Base-by-base conservation (phyloP, 2,797 vertebrate species). In the Pterois miles region DNA sequence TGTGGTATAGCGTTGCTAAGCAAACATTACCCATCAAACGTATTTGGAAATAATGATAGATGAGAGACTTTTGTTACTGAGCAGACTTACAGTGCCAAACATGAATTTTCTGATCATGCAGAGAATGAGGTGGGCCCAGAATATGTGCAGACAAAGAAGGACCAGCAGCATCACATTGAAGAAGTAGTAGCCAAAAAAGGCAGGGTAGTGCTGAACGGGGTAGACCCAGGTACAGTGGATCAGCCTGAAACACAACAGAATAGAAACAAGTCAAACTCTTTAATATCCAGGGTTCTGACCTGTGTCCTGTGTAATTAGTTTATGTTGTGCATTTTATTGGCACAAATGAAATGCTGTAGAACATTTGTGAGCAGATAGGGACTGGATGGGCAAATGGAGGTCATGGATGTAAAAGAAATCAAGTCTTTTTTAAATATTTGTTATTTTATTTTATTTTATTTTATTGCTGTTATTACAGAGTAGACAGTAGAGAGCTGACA, bases 101-200 rank as follows among this genome's bases (percentile, higher is more conserved):
- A 98, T 25, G 34, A 97, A 97, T 79, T 95, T 97, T 76, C 81
- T 94, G 90, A 99, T 83, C 95, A 98, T 97, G 86, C 94, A 80
- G 63, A 97, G 86, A 76, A 98, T 96, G 65, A 96, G 94, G 74
- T 96, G 97, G 8, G 95, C 96, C 98, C 98, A 99, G 90, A 98
- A 99, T 3, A 97, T 57, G 76, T 98, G 97, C 52, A 99, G 95
- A 63, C 92, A 85, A 75, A 97, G 96, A 3, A 99, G 94, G 38
- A 94, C 33, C 83, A 97, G 53, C 25, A 99, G 94, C 89, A 96
- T 94, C 13, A 93, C 86, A 7, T 98, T 98, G 92, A 97, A 97
- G 73, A 98, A 94, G 85, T 97, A 95, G 88, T 98, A 99, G 0
- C 97, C 97, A 73, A 97, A 95, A 88, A 97, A 97, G 8, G 96